These are phyloP conservation scores for Parauchenoglanis punctatus DNA, from an alignment of 2,797 vertebrate genomes.

Conservation along the genomic window DNA sequence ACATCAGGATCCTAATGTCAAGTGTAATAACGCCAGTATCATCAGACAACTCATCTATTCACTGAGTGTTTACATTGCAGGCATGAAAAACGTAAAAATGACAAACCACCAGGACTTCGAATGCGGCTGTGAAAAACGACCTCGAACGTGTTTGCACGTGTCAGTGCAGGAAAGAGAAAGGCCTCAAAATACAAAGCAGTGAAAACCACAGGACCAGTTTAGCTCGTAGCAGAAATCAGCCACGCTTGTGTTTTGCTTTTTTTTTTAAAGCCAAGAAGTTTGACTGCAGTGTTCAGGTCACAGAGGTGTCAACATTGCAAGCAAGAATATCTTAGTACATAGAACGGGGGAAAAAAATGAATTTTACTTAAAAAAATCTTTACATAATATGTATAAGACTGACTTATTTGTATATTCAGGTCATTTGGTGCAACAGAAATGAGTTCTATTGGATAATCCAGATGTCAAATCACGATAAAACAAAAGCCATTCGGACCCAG, in stretches of 20 bases:
- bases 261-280: not conserved
- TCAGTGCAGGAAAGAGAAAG: not conserved
- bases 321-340: not conserved
- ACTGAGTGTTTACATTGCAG: not conserved
- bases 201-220: slow-evolving; percentile 16
- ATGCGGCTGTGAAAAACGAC: not conserved
- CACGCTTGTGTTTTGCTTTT: not conserved
- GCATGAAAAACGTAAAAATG: not conserved
- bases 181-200: not conserved
- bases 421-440: not conserved
- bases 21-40: not conserved
- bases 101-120: not conserved
- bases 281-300: not conserved
- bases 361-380: not conserved
- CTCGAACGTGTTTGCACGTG: not conserved
- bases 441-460: not conserved
- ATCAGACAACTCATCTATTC: not conserved
- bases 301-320: not conserved
- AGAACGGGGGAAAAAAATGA: not conserved
- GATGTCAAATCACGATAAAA: not conserved
- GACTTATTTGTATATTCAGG: not conserved
- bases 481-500: not conserved
- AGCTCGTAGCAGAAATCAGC: slow-evolving; percentile 15
- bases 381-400: not conserved
- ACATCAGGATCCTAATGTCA: not conserved